Conservation (phyloP, 2,888 invertebrate genomes). For the Folsomia candida region DNA sequence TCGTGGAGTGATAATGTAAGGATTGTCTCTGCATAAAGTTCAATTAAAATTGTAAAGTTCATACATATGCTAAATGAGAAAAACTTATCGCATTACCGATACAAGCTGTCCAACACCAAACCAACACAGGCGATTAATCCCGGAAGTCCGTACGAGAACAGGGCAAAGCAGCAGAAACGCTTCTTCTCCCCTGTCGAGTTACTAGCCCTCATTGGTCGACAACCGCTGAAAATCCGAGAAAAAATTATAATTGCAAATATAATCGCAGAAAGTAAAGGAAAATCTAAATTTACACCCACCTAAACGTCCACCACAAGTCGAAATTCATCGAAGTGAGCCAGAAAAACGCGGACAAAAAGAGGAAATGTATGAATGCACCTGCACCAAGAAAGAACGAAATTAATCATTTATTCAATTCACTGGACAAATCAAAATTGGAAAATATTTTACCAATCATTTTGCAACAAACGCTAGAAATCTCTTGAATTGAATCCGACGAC, state of each 20-base stretch:
- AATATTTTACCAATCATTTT: constrained; percentile 45
- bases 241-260: not conserved
- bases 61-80: too few species aligned
- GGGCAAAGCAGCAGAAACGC: constrained; percentile 43
- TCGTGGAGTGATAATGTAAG: constrained; percentile 65
- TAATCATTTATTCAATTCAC: not conserved
- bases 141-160: constrained; percentile 47
- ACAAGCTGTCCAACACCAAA: constrained; percentile 42
- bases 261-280: not conserved
- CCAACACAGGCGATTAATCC: constrained; percentile 47
- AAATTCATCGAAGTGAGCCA: constrained; percentile 94
- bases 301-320: constrained; percentile 91
- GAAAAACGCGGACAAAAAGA: constrained; percentile 85
- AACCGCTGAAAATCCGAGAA: constrained; percentile 35
- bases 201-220: constrained; percentile 46
- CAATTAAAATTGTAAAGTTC: constrained; percentile 10
- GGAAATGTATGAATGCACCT: constrained; percentile 82
- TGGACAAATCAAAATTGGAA: not conserved
- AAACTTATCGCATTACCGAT: constrained; percentile 29
- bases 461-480: constrained; percentile 38
- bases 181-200: constrained; percentile 48
- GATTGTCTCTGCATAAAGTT: constrained; percentile 63
- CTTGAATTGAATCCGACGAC: constrained; percentile 40
- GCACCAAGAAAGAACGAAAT: constrained; percentile 57
- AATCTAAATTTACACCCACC: constrained; percentile 67